Conservation (phyloP, 2,113 vertebrate genomes). For the Toxotes jaculatrix region DNA sequence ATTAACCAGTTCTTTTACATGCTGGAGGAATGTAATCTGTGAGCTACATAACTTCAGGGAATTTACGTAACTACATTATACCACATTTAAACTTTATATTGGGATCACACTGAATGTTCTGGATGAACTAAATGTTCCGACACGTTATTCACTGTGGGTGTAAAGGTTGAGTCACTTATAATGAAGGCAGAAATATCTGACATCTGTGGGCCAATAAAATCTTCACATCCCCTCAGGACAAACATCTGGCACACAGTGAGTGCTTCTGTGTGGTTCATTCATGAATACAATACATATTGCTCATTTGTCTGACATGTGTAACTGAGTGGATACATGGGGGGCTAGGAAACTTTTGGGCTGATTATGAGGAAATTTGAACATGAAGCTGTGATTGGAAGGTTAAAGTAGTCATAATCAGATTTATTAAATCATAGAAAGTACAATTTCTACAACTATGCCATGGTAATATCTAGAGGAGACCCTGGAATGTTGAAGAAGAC, state of each 20-base stretch:
- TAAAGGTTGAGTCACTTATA: conserved; percentile 62
- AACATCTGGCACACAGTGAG: conserved; percentile 72
- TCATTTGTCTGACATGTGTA: conserved; percentile 23
- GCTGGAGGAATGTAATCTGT: neutral
- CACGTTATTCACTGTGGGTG: conserved; percentile 19
- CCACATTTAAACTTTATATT: neutral
- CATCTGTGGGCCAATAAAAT: conserved; percentile 66
- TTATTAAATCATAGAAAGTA: neutral
- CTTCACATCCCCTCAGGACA: conserved; percentile 68
- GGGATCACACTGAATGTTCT: conserved; percentile 16
- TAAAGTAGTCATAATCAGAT: neutral
- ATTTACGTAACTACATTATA: neutral
- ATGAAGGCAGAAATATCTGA: conserved; percentile 49
- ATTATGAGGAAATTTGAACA: neutral
- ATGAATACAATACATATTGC: neutral
- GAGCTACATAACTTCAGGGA: neutral
- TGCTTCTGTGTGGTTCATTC: conserved; percentile 40
- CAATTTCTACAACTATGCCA: neutral
- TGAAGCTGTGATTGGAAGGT: neutral
- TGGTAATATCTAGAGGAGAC: neutral
- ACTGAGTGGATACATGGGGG: neutral
- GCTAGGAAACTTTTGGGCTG: neutral
- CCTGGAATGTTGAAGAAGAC: too few species aligned
- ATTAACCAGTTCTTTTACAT: neutral
- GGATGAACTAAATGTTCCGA: conserved; percentile 2